Evolutionary conservation across 2,888 invertebrate species (phyloP), one percentile per base, ranked within the genome.

Genomic region (Patella ulyssiponensis): DNA sequence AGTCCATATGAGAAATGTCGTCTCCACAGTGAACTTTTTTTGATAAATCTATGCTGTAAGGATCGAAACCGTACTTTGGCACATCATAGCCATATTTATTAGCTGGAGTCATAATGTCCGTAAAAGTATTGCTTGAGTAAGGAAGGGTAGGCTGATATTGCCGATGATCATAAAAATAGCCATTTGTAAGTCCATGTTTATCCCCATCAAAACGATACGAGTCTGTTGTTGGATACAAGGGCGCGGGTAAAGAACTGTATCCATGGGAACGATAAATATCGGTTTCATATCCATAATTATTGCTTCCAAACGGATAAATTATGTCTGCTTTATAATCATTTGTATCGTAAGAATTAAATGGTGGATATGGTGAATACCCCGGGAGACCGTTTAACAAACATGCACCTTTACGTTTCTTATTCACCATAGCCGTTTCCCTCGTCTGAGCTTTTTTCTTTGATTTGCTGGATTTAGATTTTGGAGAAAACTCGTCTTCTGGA

Each of bases 361-460:
- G 81, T 3, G 86, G 82, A 76, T 87, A 88, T 7, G 85, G 86
- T 11, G 76, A 73, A 76, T 81, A 81, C 17, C 75, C 53, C 0
- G 76, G 70, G 27, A 81, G 77, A 14, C 81, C 79, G 4, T 77
- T 75, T 51, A 81, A 75, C 33, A 81, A 70, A 64, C 79, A 81
- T n/a, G 81, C 79, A 23, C 76, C 75, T 80, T 86, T 87, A 52
- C 86, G 75, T 79, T 90, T 90, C 73, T 97, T 94, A 90, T 97
- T 97, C 17, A 97, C 97, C 20, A 97, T 97, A 2, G 97, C 93
- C 91, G 98, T 97, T 92, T 98, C 98, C 73, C 97, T 93, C 44
- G 98, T 93, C 91, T 98, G 98, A 3, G 97, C 97, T 92, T 98
- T 98, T 93, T 98, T 94, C 80, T 97, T 94, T 84, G 96, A 96